Evolutionary conservation across 2,113 vertebrate genomes (phyloP).

Genomic region (Eretmochelys imbricata): DNA sequence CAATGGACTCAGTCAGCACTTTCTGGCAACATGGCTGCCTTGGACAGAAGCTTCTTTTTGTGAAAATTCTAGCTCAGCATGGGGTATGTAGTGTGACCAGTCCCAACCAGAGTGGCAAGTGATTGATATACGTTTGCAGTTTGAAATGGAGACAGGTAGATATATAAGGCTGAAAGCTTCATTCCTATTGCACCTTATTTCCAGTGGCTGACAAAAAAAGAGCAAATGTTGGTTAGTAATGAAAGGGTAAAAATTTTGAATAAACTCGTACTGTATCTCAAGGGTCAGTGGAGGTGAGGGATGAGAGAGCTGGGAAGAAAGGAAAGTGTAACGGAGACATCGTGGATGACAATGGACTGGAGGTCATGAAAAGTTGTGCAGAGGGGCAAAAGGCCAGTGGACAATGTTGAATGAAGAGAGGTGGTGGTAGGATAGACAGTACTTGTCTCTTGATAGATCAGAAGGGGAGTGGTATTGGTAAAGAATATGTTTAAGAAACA

Average conservation of each 20-base stretch:
- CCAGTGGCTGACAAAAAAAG: not conserved
- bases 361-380: not conserved
- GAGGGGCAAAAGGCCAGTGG: not conserved
- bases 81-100: not conserved
- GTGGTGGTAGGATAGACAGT: not conserved
- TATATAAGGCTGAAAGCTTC: not conserved
- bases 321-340: not conserved
- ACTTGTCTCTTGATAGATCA: not conserved
- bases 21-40: not conserved
- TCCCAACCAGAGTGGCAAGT: not conserved
- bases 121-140: not conserved
- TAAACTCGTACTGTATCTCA: not conserved
- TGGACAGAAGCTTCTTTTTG: not conserved
- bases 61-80: constrained; percentile 10
- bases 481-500: not conserved
- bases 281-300: not conserved
- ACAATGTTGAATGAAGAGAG: not conserved
- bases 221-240: not conserved
- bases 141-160: not conserved
- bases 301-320: not conserved
- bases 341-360: no score
- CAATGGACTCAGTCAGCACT: constrained; percentile 10
- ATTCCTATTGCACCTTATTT: not conserved
- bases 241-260: not conserved
- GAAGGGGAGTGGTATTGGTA: not conserved